Evolutionary conservation across 2,797 vertebrate genomes (phyloP), one percentile per base, ranked within the genome.

Genomic region (Synaphobranchus kaupii): DNA sequence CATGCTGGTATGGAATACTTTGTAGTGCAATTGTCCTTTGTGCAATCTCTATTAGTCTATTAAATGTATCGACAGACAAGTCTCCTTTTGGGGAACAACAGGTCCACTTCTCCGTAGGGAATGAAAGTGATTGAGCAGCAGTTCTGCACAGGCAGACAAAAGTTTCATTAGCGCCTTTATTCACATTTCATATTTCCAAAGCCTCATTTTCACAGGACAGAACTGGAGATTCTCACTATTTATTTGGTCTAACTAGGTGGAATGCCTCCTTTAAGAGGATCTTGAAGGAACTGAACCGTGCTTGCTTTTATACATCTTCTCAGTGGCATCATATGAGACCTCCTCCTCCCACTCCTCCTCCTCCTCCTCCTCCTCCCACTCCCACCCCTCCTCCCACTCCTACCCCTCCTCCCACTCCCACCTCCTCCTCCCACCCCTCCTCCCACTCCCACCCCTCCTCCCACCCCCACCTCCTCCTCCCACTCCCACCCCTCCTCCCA

Each of bases 41-140:
- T 81, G 78, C 76, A 48, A 48, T 80, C 25, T 80, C 76, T 80
- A 25, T 80, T 44, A 80, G 44, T n/a, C 44, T 25, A n/a, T 48
- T 47, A 80, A 48, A 80, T 80, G 76, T n/a, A n/a, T n/a, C n/a
- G n/a, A 39, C 34, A 25, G 73, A 22, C 17, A 44, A 25, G 76
- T 25, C 20, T 80, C 76, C 20, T 47, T 78, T 22, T 80, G 44
- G 20, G 6, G 44, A 48, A 80, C 39, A 80, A 39, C 20, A 48
- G 44, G 44, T n/a, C 44, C 12, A 25, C 0, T 76, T 76, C 7
- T 34, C 73, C 31, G 44, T 76, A 15, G 31, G 73, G 6, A 76
- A 76, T 44, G 73, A 76, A 76, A n/a, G n/a, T n/a, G n/a, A n/a
- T n/a, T n/a, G n/a, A 81, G 20, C 44, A 50, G 39, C 76, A 47